A percentile compares a stretch with the other conserved stretches of the same genome.
phyloP scores from a whole-genome alignment of 2,113 vertebrate genomes.

The Indicator maculatus region DNA sequence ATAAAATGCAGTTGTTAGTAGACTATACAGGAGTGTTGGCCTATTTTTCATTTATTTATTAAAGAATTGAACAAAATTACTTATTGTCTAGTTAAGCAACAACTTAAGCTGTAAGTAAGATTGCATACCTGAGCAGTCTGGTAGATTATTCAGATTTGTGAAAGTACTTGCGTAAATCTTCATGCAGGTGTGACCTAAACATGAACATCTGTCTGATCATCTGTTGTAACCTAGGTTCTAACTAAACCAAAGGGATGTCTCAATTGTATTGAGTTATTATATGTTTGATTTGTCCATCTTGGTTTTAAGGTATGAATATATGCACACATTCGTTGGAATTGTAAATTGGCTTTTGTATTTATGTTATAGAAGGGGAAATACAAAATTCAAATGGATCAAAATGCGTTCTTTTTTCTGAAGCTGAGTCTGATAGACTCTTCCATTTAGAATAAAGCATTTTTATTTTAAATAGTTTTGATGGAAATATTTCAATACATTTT shows the following conservation, averaged over 20 bases:
- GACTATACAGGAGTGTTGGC: background rate
- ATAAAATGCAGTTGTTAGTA: background rate
- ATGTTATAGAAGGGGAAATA: background rate
- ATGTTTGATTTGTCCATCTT: background rate
- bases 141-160: background rate
- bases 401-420: background rate
- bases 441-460: background rate
- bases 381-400: background rate
- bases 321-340: background rate
- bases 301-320: background rate
- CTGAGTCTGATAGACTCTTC: background rate
- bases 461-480: background rate
- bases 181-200: background rate
- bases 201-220: background rate
- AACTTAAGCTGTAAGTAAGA: background rate
- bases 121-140: background rate
- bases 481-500: background rate
- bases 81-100: background rate
- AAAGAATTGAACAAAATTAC: background rate
- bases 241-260: background rate
- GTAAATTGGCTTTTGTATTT: background rate
- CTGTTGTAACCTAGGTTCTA: background rate
- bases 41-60: background rate
- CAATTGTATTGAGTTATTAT: background rate
- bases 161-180: background rate